phyloP scores from a whole-genome alignment of 2,113 vertebrate genomes.

The Archilochus colubris region DNA sequence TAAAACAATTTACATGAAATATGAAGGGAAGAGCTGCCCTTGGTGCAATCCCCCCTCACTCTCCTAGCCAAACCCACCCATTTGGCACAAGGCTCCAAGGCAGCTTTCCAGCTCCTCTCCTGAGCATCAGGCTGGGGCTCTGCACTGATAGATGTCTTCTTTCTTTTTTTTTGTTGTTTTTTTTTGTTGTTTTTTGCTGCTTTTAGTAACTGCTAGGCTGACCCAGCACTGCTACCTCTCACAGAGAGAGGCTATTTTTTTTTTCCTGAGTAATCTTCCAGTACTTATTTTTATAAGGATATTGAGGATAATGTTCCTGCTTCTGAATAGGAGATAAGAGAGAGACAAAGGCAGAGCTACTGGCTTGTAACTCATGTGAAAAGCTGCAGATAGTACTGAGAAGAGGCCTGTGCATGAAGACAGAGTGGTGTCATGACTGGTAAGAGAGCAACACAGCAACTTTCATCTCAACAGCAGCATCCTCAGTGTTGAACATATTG shows the following conservation, averaged over 20 bases:
- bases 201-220: not conserved
- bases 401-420: not conserved
- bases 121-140: not conserved
- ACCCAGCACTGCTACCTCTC: not conserved
- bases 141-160: not conserved
- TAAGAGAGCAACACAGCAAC: not conserved
- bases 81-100: not conserved
- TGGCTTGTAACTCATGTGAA: not conserved
- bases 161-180: not conserved
- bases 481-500: not conserved
- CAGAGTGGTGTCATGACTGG: not conserved
- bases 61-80: not conserved
- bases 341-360: slow-evolving; percentile 15
- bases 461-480: not conserved
- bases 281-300: not conserved
- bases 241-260: not conserved
- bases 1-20: not conserved
- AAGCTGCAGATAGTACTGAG: not conserved
- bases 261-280: not conserved
- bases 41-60: not conserved
- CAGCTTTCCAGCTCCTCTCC: not conserved
- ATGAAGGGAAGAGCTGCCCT: not conserved
- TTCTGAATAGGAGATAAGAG: slow-evolving; percentile 3
- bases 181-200: not conserved
- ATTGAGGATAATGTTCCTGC: not conserved